phyloP scores from a whole-genome alignment of 2,113 vertebrate genomes.

The Erythrolamprus reginae region DNA sequence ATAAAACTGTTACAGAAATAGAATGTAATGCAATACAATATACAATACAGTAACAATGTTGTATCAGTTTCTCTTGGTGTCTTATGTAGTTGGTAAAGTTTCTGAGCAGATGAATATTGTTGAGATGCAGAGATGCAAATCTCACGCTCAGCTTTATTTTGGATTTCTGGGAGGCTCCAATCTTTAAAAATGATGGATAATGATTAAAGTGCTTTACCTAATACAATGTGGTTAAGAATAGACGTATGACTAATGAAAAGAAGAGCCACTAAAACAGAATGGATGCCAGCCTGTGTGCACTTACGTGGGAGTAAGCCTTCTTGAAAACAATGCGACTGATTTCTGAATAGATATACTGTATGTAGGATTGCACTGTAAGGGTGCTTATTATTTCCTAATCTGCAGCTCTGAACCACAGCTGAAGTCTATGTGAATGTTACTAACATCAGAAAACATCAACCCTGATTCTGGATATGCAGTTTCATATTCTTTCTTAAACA shows the following conservation, averaged over 20 bases:
- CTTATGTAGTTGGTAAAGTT: not conserved
- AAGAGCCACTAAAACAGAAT: not conserved
- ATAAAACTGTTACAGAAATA: not conserved
- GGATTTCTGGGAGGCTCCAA: not conserved
- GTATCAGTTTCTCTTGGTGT: not conserved
- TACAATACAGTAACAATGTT: not conserved
- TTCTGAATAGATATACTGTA: not conserved
- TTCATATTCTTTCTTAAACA: not conserved
- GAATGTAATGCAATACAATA: not conserved
- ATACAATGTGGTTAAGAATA: not conserved
- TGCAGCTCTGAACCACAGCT: not conserved
- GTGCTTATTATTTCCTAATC: not conserved
- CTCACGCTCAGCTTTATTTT: not conserved
- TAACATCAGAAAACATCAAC: not conserved
- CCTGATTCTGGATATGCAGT: not conserved
- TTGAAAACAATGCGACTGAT: not conserved
- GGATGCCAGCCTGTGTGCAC: not conserved
- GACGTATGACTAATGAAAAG: not conserved
- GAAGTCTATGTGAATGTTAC: not conserved
- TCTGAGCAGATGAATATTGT: not conserved
- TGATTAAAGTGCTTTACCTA: not conserved
- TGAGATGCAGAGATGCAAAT: not conserved
- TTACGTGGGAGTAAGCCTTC: not conserved
- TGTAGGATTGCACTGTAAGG: not conserved
- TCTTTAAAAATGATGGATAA: not conserved